Evolutionary conservation across 2,113 vertebrate species (phyloP).

Genomic region (Phocoena sinus): DNA sequence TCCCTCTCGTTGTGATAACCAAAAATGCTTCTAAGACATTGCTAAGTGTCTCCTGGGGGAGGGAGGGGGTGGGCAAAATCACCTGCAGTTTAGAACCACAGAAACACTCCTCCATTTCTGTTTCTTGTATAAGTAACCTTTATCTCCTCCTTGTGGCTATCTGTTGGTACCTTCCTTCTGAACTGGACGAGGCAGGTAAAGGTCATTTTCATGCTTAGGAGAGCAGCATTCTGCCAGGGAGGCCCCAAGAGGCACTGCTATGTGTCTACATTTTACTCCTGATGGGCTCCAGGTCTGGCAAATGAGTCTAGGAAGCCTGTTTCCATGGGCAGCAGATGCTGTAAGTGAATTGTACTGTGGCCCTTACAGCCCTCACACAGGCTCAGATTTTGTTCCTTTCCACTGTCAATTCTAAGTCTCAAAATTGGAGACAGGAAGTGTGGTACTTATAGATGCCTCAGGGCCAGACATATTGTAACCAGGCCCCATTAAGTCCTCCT

Average conservation of each 20-base stretch:
- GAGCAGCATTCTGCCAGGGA: neutral
- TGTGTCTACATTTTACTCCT: neutral
- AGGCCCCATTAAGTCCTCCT: neutral
- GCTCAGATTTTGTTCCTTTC: neutral
- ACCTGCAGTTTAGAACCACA: neutral
- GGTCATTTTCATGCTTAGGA: neutral
- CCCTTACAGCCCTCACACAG: neutral
- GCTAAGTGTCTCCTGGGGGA: neutral
- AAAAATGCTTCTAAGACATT: neutral
- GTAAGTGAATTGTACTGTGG: neutral
- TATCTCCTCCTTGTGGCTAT: neutral
- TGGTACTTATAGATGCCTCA: neutral
- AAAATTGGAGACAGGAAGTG: neutral
- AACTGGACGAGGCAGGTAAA: neutral
- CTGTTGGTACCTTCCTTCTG: neutral
- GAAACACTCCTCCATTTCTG: neutral
- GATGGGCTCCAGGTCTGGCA: neutral
- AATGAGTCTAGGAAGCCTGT: neutral
- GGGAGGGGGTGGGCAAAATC: neutral
- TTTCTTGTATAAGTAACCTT: neutral
- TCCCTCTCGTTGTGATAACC: neutral
- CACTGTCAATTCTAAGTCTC: neutral
- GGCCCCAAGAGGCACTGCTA: rapidly evolving
- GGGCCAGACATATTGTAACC: neutral
- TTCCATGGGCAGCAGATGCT: neutral